Evolutionary conservation across 2,113 vertebrate species (phyloP), one percentile per base, ranked within the genome.

Genomic region (Leptocoma aspasia): DNA sequence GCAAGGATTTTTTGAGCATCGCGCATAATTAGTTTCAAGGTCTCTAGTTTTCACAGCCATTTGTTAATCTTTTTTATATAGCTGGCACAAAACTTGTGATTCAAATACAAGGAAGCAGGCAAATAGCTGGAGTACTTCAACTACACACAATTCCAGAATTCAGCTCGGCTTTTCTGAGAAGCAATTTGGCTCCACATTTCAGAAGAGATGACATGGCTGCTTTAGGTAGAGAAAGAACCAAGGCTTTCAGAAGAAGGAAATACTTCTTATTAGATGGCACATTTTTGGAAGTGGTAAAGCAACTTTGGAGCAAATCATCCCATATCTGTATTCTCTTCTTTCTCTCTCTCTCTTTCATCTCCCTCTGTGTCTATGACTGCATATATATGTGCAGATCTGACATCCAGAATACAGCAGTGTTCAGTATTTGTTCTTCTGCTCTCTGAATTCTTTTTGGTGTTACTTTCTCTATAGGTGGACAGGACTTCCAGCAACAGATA

Each of bases 1-100:
- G 79, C 59, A 69, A 77, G 54, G 26, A 18, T 84, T 79, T 92
- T 94, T 89, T 37, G 22, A 94, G 64, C 64, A 57, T 56, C 1
- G 0, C 24, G 23, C 7, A 9, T 72, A 90, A 92, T 95, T 92
- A 90, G 68, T 88, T 93, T 87, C 78, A 86, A 70, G 87, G 85
- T 73, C 87, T 86, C 71, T 41, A 75, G 72, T 76, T 86, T 89
- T 79, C 79, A 89, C 65, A 84, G 61, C 72, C 77, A 41, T 89
- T 96, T 94, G 77, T 50, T 92, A 81, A 82, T 89, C 52, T 83
- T 93, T 83, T 77, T 94, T 64, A 83, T 78, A 81, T 20, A 89
- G 49, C 80, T 93, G 88, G 69, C 91, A 86, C 0, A 2, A 45
- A 96, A 61, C 41, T 75, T 90, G 39, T 15, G 65, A 83, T 89